Percentiles rank a stretch among this genome's conserved stretches.
phyloP scores from a whole-genome alignment of 2,888 invertebrate species.

The Cyrtodaria siliqua region DNA sequence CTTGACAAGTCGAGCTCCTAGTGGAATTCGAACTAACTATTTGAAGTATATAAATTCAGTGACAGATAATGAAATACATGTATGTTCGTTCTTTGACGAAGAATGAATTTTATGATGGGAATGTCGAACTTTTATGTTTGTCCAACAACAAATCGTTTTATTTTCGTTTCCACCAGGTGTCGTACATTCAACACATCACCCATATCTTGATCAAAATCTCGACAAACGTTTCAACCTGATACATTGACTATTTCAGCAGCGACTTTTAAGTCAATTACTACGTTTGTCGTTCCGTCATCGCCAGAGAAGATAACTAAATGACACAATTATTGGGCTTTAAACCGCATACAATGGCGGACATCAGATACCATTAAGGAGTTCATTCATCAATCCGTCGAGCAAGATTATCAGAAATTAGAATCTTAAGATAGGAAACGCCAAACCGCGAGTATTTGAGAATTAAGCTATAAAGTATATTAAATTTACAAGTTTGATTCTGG shows the following conservation, averaged over 20 bases:
- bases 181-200: background rate
- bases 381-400: conserved; percentile 18
- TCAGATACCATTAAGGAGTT: conserved; percentile 32
- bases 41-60: no score
- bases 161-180: conserved; percentile 5
- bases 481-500: conserved; percentile 11
- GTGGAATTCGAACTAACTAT: no score
- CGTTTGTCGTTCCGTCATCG: conserved; percentile 41
- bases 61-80: no score
- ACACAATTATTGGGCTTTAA: conserved; percentile 56
- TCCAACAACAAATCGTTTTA: no score
- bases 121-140: no score
- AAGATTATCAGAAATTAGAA: conserved; percentile 50
- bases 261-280: conserved; percentile 31
- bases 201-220: background rate
- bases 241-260: background rate
- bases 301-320: conserved; percentile 55
- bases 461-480: conserved; percentile 21
- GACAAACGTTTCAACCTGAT: background rate
- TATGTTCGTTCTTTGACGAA: no score
- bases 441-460: conserved; percentile 18
- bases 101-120: no score
- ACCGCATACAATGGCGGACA: conserved; percentile 31
- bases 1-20: no score
- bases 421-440: conserved; percentile 23